Evolutionary conservation across 2,113 vertebrate species (phyloP), one percentile per base, ranked within the genome.

Genomic region (Corythornis vintsioides): DNA sequence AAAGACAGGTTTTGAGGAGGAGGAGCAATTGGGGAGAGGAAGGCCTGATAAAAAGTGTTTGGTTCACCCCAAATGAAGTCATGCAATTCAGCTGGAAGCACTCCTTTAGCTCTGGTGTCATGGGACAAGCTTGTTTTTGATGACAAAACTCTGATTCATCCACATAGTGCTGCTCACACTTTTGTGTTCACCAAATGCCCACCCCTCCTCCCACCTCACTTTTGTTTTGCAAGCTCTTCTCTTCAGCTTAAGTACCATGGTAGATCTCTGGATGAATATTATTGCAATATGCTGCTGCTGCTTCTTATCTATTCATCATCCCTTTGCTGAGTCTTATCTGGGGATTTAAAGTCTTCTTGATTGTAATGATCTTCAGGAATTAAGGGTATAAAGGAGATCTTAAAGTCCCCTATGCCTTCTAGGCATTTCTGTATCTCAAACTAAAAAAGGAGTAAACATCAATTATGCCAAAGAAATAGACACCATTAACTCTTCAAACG

Each of bases 311-410:
- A 35, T 83, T 92, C 90, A 94, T 89, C 89, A 85, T 95, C 79
- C 80, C 74, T 92, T 90, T 92, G 86, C 66, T 80, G 86, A 77
- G 77, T 82, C 88, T 94, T 94, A 96, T 90, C 91, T 83, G 64
- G 89, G 83, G 88, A 89, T 93, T 96, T 96, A 64, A 83, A 94
- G 69, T 89, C 81, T 93, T 73, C 93, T 95, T 93, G 93, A 84
- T 93, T 94, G 87, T 66, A 95, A 82, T 86, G 88, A 94, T 93
- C 93, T 90, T 93, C 93, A 89, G 77, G 92, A 97, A 96, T 92
- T 94, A 95, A 94, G 64, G 52, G 24, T 89, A 95, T 96, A 78
- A 89, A 94, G 75, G 50, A 93, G 86, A 86, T 93, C 73, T 71
- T 94, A n/a, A 48, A 93, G 80, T 81, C 91, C 76, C n/a, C 13